A percentile compares a stretch with the other conserved stretches of the same genome.
These are phyloP conservation scores for Pissodes strobi DNA, from an alignment of 1,140 invertebrate species.

Conservation along the genomic window DNA sequence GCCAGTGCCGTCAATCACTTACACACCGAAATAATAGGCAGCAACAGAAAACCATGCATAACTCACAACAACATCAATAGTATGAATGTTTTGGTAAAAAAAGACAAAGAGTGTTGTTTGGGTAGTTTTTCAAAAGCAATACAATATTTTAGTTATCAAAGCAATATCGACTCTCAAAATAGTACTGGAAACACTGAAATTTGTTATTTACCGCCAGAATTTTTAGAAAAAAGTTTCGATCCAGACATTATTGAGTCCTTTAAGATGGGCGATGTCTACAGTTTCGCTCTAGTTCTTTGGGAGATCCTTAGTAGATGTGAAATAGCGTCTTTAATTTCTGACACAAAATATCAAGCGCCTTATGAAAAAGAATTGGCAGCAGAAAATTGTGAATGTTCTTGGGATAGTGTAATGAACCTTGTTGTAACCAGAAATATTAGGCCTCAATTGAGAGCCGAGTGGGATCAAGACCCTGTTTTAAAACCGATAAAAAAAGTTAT, in stretches of 20 bases:
- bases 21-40: conserved; percentile 90
- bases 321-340: conserved; percentile 55
- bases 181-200: conserved; percentile 79
- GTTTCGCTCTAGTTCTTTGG: conserved; percentile 90
- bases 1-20: conserved; percentile 83
- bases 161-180: conserved; percentile 79
- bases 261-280: conserved; percentile 94
- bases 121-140: conserved; percentile 95
- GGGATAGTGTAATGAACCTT: conserved; percentile 86
- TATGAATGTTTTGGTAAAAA: conserved; percentile 93
- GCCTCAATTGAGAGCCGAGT: conserved; percentile 76
- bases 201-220: conserved; percentile 88
- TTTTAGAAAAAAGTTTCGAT: conserved; percentile 80
- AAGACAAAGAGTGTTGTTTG: conserved; percentile 88
- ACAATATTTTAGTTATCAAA: conserved; percentile 77
- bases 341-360: conserved; percentile 81
- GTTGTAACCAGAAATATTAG: conserved; percentile 78
- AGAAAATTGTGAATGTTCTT: conserved; percentile 79
- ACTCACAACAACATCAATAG: conserved; percentile 94
- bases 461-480: conserved; percentile 75
- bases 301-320: conserved; percentile 79
- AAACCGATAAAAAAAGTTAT: conserved; percentile 76
- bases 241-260: conserved; percentile 85
- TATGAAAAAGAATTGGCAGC: conserved; percentile 78
- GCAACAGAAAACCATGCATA: conserved; percentile 86